phyloP scores from a whole-genome alignment of 2,888 invertebrate genomes.

The Sicus ferrugineus region DNA sequence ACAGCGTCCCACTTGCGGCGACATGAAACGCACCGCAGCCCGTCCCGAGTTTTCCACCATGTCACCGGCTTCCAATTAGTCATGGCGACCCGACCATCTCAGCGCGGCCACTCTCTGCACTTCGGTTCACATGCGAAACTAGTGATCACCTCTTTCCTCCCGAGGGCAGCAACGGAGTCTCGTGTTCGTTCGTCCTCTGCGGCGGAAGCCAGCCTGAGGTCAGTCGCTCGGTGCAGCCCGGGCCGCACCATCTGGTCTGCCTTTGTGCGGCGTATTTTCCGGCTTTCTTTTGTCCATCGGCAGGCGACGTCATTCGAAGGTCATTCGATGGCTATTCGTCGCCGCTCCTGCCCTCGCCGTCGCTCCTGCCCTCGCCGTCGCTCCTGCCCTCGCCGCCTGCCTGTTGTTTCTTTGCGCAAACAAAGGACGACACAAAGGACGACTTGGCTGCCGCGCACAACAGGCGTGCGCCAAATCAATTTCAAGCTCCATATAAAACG shows the following conservation, averaged over 20 bases:
- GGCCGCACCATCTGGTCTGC: slow-evolving; percentile 16
- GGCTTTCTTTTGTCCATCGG: background rate
- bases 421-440: too few relatives aligned
- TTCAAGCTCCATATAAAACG: slow-evolving; percentile 29
- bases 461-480: slow-evolving; percentile 31
- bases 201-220: background rate
- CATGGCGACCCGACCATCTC: background rate
- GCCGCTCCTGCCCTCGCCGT: background rate
- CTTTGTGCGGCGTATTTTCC: background rate
- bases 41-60: background rate
- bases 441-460: background rate
- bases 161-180: background rate
- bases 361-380: background rate
- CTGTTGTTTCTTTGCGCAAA: too few relatives aligned
- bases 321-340: slow-evolving; percentile 15
- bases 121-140: slow-evolving; percentile 11
- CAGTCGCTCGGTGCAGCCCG: background rate
- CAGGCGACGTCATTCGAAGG: slow-evolving; percentile 17
- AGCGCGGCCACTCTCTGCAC: background rate
- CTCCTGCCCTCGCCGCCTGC: background rate
- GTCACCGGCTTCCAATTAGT: background rate
- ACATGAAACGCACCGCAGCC: too few relatives aligned
- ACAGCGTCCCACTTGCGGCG: background rate
- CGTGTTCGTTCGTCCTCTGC: background rate
- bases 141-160: slow-evolving; percentile 21